Evolutionary conservation across 2,113 vertebrate species (phyloP), one percentile per base, ranked within the genome.

Genomic region (Pangasianodon gigas): DNA sequence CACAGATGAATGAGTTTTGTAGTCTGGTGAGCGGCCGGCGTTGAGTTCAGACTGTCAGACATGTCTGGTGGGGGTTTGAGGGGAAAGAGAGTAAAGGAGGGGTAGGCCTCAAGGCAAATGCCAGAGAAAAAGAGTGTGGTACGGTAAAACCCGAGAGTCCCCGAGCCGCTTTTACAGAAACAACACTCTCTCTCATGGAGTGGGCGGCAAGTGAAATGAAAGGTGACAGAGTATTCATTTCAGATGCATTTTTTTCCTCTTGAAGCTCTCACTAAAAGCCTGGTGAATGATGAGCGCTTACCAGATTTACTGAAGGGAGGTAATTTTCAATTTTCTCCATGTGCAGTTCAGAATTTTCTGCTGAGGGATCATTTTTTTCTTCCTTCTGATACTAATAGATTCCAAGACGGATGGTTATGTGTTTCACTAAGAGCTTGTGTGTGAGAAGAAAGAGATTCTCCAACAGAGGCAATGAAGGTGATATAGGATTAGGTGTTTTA

Each of bases 1-100:
- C 95, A 95, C 95, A 96, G 95, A 97, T 97, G 95, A 96, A 97
- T 96, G 96, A 96, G 96, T 96, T 96, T 96, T 95, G 95, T 95
- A 96, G 96, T 96, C 96, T 96, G 95, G 92, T 95, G 94, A 96
- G 94, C 94, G 94, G 95, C 95, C 95, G 94, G 93, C 93, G 92
- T 96, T 89, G 95, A 94, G 95, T 96, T 97, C 95, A 96, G 94
- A 91, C 95, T 96, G 95, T 96, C 96, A 96, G 95, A 95, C 94
- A 93, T 94, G 95, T 96, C 96, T 96, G 94, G 95, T 93, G 94
- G 89, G 93, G 91, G 80, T 54, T 86, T 84, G 19, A 90, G 92
- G 92, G 86, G 87, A 83, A 52, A 67, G 74, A 75, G 67, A 62
- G 90, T 41, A 21, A 75, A 60, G 77, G 41, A 32, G 48, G 79